Evolutionary conservation across 2,888 invertebrate species (phyloP), one percentile per base, ranked within the genome.

Genomic region (Mystacides longicornis): DNA sequence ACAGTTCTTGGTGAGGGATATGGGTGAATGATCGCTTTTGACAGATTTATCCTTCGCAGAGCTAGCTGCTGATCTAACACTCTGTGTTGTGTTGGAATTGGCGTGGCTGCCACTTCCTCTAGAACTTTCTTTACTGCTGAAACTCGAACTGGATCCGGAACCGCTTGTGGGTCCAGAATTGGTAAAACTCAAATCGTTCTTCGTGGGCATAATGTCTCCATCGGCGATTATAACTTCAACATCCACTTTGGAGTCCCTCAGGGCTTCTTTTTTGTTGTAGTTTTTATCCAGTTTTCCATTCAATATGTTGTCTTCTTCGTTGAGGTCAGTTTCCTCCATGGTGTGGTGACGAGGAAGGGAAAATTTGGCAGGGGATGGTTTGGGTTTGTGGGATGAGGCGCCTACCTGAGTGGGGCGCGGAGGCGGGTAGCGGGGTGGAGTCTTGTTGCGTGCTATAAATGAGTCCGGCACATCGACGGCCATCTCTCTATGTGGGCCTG

Each of bases 381-480:
- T 53, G 21, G 42, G 48, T 31, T 56, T 49, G 64, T 65, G 57
- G 65, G 63, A 57, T 60, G 63, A 31, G 64, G 64, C 57, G 63
- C 61, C 54, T 69, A 83, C 81, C 81, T 82, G 82, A 63, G 82
- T 79, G 63, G 84, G 83, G 65, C 87, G 82, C 52, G 89, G 89
- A 49, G 90, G 89, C 61, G 90, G 90, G 81, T 91, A 93, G 66
- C 92, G 81, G 37, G 93, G 94, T 45, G 93, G 91, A 62, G 92
- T 92, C 77, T 94, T 94, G 74, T 88, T 89, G 67, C 89, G 80
- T 64, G 89, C 92, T 68, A 93, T 86, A 79, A 94, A 94, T 67
- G 87, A 88, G 71, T 94, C 94, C 68, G 97, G 97, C 67, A 95
- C 95, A 78, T 97, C 97, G 73, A 97, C 95, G 71, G 97, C 94